phyloP scores from a whole-genome alignment of 2,888 invertebrate species.

The Aplocera efformata region DNA sequence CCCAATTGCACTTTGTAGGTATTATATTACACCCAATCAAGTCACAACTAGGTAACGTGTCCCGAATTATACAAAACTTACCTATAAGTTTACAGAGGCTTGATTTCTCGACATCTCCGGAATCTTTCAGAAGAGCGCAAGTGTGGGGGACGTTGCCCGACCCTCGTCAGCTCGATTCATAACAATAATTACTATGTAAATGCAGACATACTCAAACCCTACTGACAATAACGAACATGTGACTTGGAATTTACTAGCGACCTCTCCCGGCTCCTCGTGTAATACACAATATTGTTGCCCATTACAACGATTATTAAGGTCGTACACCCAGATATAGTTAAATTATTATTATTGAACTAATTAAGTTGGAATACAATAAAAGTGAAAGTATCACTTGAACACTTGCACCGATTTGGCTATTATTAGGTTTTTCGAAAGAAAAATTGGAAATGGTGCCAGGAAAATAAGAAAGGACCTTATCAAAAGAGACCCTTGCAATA shows the following conservation, averaged over 20 bases:
- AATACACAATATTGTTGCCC: neutral
- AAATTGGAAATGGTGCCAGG: no score
- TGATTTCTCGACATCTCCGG: slow-evolving; percentile 18
- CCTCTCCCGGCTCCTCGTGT: neutral
- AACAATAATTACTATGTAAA: slow-evolving; percentile 44
- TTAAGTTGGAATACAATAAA: no score
- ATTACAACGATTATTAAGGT: no score
- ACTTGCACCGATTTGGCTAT: no score
- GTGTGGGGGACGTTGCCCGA: slow-evolving; percentile 53
- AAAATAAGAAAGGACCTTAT: no score
- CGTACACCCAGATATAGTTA: no score
- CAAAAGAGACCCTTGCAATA: no score
- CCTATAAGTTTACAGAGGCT: slow-evolving; percentile 11
- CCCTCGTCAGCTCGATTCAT: slow-evolving; percentile 58
- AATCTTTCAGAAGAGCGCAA: slow-evolving; percentile 42
- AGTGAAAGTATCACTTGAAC: no score
- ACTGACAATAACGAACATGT: slow-evolving; percentile 25
- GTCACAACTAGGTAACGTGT: neutral
- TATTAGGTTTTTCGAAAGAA: no score
- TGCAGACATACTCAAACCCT: slow-evolving; percentile 22
- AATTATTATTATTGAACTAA: no score
- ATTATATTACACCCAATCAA: neutral
- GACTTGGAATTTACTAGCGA: slow-evolving; percentile 18
- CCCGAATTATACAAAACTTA: slow-evolving; percentile 10
- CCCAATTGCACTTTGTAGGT: neutral